Evolutionary conservation across 2,113 vertebrate species (phyloP), one percentile per base, ranked within the genome.

Genomic region (Hyperoodon ampullatus): DNA sequence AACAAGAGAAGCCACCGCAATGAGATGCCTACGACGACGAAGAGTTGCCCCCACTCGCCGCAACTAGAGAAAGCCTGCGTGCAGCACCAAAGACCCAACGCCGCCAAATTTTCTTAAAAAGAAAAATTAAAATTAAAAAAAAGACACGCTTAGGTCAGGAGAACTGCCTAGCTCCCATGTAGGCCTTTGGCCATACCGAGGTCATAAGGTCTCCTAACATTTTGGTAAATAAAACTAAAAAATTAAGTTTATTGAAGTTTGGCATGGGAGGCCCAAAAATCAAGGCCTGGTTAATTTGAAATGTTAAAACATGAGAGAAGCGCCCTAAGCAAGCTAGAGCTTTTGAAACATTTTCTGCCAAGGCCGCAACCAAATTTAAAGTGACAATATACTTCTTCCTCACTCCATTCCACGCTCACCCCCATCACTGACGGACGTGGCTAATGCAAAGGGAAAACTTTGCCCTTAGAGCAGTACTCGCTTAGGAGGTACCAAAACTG

Each of bases 181-280:
- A 77, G 47, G 47, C 77, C 70, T 58, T 66, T 58, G 60, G 28
- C 21, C 44, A 10, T 42, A 58, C 19, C 53, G 61, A 88, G 18
- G 18, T 78, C 42, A 24, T 53, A 61, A 50, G 26, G 24, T 63
- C 24, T 58, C 42, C n/a, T 39, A 81, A 88, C 50, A 15, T 71
- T 72, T 81, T 63, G n/a, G 55, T 19, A 82, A 81, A 61, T 63
- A 81, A 88, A 88, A 88, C 9, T 28, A 42, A 33, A 82, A 71
- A 26, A 26, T 24, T 88, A n/a, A 60, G 74, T 13, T 39, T 63
- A 21, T 68, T 82, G 7, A 72, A 53, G 26, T 18, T 81, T 81
- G 63, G n/a, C 33, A 5, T 42, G 5, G 26, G n/a, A 88, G 1
- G 66, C 14, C 66, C 50, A 53, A 61, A 82, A 18, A 42, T 50